phyloP scores from a whole-genome alignment of 2,888 invertebrate genomes.

The Mesorhabditis spiculigera region DNA sequence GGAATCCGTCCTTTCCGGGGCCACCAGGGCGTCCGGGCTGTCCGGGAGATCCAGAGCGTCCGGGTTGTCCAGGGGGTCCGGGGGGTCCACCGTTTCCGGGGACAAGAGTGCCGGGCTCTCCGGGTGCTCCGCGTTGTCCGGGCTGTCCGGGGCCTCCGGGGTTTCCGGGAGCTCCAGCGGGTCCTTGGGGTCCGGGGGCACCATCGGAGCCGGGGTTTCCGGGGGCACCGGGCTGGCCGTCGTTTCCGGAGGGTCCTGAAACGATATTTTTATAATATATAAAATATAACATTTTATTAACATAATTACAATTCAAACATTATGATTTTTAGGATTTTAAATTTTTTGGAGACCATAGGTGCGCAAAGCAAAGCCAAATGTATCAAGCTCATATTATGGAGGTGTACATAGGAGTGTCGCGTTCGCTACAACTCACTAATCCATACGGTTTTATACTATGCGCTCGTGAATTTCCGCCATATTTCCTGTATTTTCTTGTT shows the following conservation, averaged over 20 bases:
- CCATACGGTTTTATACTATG: no score
- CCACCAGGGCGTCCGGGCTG: constrained; percentile 46
- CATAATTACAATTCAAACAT: not conserved
- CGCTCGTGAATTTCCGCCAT: no score
- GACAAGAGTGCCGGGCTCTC: constrained; percentile 38
- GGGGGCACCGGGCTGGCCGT: constrained; percentile 48
- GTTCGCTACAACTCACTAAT: no score
- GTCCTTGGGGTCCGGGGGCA: constrained; percentile 45
- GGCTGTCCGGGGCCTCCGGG: constrained; percentile 40
- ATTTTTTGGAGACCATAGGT: no score
- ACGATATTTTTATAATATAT: not conserved
- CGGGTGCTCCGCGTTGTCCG: constrained; percentile 41
- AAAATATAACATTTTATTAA: not conserved
- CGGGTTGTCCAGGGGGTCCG: constrained; percentile 49
- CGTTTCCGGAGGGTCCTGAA: constrained; percentile 42
- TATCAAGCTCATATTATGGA: no score
- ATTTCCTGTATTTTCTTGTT: constrained; percentile 59
- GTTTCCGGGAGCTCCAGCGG: constrained; percentile 45
- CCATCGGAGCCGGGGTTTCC: constrained; percentile 47
- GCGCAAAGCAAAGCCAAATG: no score
- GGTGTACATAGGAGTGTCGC: no score
- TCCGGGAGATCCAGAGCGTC: constrained; percentile 46
- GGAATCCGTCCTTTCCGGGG: constrained; percentile 33
- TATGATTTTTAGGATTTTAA: constrained; percentile 60
- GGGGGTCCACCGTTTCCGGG: constrained; percentile 50